A percentile compares a stretch with the other conserved stretches of the same genome.
phyloP scores from a whole-genome alignment of 2,113 vertebrate species.

The Melanostigma gelatinosum region DNA sequence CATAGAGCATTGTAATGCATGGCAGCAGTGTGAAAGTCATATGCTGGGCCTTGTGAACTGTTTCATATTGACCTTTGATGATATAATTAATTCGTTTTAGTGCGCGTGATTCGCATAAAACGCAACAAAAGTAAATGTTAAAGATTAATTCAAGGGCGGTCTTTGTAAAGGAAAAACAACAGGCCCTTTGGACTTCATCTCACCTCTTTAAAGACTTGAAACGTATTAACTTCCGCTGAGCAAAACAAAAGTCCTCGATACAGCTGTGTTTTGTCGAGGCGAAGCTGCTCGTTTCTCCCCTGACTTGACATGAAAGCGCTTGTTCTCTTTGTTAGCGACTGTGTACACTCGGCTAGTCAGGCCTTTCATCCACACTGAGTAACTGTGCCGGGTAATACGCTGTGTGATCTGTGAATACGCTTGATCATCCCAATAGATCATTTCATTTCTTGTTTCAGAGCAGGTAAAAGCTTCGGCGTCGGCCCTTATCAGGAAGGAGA shows the following conservation, averaged over 20 bases:
- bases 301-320: slow-evolving; percentile 38
- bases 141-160: slow-evolving; percentile 47
- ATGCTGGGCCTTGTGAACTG: neutral
- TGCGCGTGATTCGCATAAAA: slow-evolving; percentile 7
- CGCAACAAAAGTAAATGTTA: slow-evolving; percentile 35
- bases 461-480: neutral
- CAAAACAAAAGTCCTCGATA: slow-evolving; percentile 4
- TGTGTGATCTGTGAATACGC: slow-evolving; percentile 37
- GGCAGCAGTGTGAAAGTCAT: neutral
- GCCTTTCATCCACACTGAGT: slow-evolving; percentile 54
- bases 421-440: slow-evolving; percentile 40
- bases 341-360: neutral
- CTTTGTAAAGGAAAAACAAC: slow-evolving; percentile 4
- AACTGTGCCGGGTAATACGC: slow-evolving; percentile 20
- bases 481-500: slow-evolving; percentile 1
- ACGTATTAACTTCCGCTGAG: slow-evolving; percentile 62
- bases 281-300: slow-evolving; percentile 19
- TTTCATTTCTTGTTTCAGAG: slow-evolving; percentile 16
- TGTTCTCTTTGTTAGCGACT: slow-evolving; percentile 18
- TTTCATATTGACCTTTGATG: neutral
- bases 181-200: slow-evolving; percentile 57
- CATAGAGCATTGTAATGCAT: neutral
- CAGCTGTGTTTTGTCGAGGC: slow-evolving; percentile 25
- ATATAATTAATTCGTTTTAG: neutral
- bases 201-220: slow-evolving; percentile 37